Evolutionary conservation across 2,888 invertebrate genomes (phyloP), one percentile per base, ranked within the genome.

Genomic region (Alentia gelatinosa): DNA sequence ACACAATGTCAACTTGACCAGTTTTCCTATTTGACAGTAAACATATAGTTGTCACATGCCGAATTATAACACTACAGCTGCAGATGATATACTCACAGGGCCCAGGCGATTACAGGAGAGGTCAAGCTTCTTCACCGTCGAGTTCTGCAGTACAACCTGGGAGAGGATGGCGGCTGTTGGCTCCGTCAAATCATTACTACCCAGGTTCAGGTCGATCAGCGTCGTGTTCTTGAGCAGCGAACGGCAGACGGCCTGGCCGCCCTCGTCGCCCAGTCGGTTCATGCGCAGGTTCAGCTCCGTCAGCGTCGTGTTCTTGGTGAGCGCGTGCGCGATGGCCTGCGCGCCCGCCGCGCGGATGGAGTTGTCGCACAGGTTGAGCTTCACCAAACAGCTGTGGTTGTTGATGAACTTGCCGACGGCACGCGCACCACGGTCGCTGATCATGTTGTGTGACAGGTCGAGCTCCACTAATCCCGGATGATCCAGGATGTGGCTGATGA

Each of bases 341-440:
- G 96, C 96, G 1, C 96, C 96, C n/a, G 94, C 93, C 0, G 95
- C 94, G 50, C 94, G 92, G 35, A 96, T 95, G 92, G 95, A 94
- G 92, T 96, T 96, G 93, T 96, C 93, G 42, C 91, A 90, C 19
- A 94, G 89, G 74, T 93, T 92, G 12, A 94, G 92, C 86, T 90
- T 94, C 33, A 94, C 94, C 30, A 96, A 94, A 92, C 94, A 94
- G 90, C 95, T 95, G 94, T 95, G 95, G 91, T 95, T 96, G 93
- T 96, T 96, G 74, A 96, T 93, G 92, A 96, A 95, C 93, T 96
- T 96, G 50, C 96, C 96, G 37, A 96, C 94, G n/a, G 96, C 96
- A 84, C 96, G 93, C 23, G 96, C 96, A 15, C 96, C 96, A 9
- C 96, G 93, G 92, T 96, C 96, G 40, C 95, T 93, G 86, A 96